These are phyloP conservation scores for Jacana jacana DNA, from an alignment of 2,113 vertebrate species.

Conservation along the genomic window DNA sequence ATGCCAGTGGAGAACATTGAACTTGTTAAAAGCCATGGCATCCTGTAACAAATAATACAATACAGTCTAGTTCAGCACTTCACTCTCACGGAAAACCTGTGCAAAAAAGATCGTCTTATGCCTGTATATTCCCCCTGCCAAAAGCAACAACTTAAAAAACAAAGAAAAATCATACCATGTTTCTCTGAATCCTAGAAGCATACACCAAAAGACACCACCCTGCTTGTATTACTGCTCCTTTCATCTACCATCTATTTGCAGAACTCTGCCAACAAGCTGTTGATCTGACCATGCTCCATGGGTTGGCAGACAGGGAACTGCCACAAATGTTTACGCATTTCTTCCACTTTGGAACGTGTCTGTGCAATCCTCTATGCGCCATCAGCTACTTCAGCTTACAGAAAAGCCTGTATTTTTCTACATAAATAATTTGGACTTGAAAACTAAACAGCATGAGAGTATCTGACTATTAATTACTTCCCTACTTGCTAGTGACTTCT, in stretches of 20 bases:
- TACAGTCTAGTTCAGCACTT: neutral
- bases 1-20: slow-evolving; percentile 98
- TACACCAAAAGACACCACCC: neutral
- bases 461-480: neutral
- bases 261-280: neutral
- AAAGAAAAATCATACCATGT: neutral
- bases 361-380: neutral
- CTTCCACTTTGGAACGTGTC: neutral
- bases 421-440: rapidly evolving
- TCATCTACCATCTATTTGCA: neutral
- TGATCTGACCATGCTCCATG: neutral
- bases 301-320: neutral
- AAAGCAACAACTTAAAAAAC: neutral
- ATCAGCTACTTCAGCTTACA: neutral
- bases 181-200: neutral
- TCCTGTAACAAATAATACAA: slow-evolving; percentile 77
- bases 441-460: neutral
- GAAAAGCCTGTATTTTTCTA: neutral
- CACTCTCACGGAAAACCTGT: neutral
- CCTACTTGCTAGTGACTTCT: neutral
- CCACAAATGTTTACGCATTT: neutral
- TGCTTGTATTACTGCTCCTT: neutral
- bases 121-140: neutral
- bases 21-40: slow-evolving; percentile 96
- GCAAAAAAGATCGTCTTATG: neutral